Base-by-base conservation (phyloP, 2,113 vertebrate genomes). In the Xenopus borealis region DNA sequence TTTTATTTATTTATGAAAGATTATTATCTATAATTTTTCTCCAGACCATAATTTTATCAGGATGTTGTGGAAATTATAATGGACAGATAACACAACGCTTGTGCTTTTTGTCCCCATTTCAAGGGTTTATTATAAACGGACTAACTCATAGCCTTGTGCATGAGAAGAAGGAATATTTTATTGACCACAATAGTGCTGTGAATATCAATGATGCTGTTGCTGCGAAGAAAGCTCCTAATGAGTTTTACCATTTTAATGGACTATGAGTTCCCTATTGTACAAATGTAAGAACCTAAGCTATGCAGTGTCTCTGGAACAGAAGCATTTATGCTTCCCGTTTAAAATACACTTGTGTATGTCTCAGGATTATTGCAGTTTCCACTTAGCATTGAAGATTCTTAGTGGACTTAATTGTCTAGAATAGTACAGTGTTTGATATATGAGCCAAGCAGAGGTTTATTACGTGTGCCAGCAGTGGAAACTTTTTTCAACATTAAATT, bases 251-350 rank as follows among this genome's bases (percentile, higher is more conserved):
- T 91, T 88, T 89, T 89, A 89, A 88, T 87, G 82, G 85, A 85
- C 83, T 79, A 78, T 83, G 85, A 75, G 80, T 88, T 89, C 85
- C 86, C 88, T 89, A 86, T 79, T 89, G 85, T 86, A 88, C 81
- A 85, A 86, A 84, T 88, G 84, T 88, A 88, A 91, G 86, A 82
- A 87, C 86, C 88, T 91, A 88, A 91, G 85, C 81, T 85, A 87
- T 87, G 88, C 69, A 53, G 85, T 83, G 81, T 89, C 87, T 89
- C 81, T 82, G 85, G 84, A 89, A 88, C 89, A 87, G 87, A 84
- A 85, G 82, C 86, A 84, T 87, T 90, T 89, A 88, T 89, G 86
- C n/a, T 66, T 89, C 87, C 84, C 82, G 83, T 77, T 87, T 86
- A 82, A 85, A 88, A 86, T 91, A 85, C 83, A 86, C 86, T 82